These are phyloP conservation scores for Passer domesticus DNA, from an alignment of 2,113 vertebrate genomes.

Conservation along the genomic window DNA sequence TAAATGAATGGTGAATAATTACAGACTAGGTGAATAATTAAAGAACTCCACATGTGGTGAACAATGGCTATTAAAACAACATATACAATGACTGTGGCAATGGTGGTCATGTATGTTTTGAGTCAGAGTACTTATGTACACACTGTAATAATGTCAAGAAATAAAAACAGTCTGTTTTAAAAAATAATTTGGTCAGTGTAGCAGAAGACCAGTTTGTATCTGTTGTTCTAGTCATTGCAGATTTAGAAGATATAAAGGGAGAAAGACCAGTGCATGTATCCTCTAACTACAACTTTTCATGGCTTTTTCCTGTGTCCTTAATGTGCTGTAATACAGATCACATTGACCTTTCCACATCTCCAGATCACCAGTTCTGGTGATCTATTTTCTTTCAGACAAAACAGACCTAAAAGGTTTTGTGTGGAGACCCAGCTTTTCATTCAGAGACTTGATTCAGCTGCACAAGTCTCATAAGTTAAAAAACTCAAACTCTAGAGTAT, in stretches of 20 bases:
- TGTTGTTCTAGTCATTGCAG: background rate
- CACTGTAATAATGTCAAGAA: background rate
- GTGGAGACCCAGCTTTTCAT: background rate
- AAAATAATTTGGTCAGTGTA: background rate
- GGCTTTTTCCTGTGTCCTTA: background rate
- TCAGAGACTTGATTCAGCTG: background rate
- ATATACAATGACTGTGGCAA: background rate
- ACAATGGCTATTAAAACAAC: background rate
- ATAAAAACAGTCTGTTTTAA: background rate
- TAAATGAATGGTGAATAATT: background rate
- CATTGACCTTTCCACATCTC: background rate
- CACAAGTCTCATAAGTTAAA: background rate
- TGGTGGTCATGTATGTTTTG: background rate
- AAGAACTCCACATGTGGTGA: background rate
- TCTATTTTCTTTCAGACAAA: background rate
- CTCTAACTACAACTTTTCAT: background rate
- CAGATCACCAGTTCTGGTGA: background rate
- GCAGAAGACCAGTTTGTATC: background rate
- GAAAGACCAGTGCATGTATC: background rate
- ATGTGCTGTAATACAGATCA: background rate
- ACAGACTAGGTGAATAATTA: background rate
- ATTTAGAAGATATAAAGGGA: background rate
- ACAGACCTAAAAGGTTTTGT: background rate
- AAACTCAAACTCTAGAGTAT: accelerated
- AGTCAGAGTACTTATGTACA: background rate